Percentiles rank a stretch among this genome's conserved stretches.
phyloP scores from a whole-genome alignment of 92 coral and sea anemone species.

The Hydrozoanthus gracilis region DNA sequence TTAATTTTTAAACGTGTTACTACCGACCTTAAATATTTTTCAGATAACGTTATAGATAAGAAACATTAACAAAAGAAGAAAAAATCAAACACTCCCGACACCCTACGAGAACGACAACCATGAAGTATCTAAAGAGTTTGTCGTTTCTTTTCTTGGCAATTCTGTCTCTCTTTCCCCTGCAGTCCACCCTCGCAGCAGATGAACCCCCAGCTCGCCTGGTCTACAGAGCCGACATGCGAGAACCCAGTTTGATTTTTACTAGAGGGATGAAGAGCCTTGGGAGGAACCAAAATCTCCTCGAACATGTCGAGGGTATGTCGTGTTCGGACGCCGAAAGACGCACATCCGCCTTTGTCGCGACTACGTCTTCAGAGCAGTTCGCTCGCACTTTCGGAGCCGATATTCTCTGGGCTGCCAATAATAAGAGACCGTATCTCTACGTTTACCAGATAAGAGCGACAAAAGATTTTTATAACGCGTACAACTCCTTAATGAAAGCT shows the following conservation, averaged over 20 bases:
- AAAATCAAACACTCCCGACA: no score
- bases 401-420: not conserved
- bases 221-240: conserved; percentile 24
- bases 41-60: no score
- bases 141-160: not conserved
- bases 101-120: not conserved
- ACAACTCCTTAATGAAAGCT: conserved; percentile 11
- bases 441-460: conserved; percentile 8
- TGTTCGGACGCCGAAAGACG: not conserved
- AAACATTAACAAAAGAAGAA: no score
- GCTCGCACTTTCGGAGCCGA: conserved; percentile 8
- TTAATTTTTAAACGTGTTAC: no score
- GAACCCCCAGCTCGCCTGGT: conserved; percentile 1
- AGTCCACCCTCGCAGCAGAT: not conserved
- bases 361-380: not conserved
- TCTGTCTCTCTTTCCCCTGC: not conserved
- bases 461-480: not conserved
- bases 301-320: conserved; percentile 4
- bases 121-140: not conserved
- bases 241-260: not conserved
- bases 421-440: not conserved
- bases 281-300: not conserved
- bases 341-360: conserved; percentile 12
- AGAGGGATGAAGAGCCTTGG: conserved; percentile 2
- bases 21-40: no score